phyloP scores from a whole-genome alignment of 2,797 vertebrate species.

The Gephyroberyx darwinii region DNA sequence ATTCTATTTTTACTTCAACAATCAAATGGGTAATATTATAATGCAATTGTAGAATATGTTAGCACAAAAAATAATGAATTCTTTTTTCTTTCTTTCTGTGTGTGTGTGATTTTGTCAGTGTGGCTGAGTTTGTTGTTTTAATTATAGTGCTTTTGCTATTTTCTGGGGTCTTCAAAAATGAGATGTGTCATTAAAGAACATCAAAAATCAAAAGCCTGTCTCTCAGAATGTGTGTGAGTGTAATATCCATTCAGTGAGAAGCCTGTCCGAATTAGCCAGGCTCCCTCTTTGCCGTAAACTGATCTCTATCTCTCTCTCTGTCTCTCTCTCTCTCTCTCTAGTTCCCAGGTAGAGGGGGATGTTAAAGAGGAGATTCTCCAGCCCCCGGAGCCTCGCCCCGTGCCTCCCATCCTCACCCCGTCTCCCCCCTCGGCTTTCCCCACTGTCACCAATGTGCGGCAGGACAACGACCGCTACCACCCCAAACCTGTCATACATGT shows the following conservation, averaged over 20 bases:
- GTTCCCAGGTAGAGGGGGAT: conserved; percentile 93
- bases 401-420: conserved; percentile 95
- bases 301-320: not conserved
- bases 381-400: conserved; percentile 94
- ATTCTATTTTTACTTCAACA: not conserved
- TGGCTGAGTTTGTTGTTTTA: not conserved
- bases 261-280: not conserved
- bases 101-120: not conserved
- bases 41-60: not conserved
- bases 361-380: conserved; percentile 98
- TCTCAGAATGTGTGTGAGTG: not conserved
- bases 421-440: conserved; percentile 96
- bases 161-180: conserved; percentile 7
- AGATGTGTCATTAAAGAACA: conserved; percentile 18
- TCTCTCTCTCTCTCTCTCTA: conserved; percentile 53
- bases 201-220: conserved; percentile 13
- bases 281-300: not conserved
- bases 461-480: conserved; percentile 98
- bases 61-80: not conserved
- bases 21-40: not conserved
- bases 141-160: not conserved
- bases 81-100: not conserved
- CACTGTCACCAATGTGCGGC: conserved; percentile 94
- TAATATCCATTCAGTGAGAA: not conserved
- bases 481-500: conserved; percentile 95